Conservation (phyloP, 2,888 invertebrate species). For the Ashinkailepas kermadecensis region DNA sequence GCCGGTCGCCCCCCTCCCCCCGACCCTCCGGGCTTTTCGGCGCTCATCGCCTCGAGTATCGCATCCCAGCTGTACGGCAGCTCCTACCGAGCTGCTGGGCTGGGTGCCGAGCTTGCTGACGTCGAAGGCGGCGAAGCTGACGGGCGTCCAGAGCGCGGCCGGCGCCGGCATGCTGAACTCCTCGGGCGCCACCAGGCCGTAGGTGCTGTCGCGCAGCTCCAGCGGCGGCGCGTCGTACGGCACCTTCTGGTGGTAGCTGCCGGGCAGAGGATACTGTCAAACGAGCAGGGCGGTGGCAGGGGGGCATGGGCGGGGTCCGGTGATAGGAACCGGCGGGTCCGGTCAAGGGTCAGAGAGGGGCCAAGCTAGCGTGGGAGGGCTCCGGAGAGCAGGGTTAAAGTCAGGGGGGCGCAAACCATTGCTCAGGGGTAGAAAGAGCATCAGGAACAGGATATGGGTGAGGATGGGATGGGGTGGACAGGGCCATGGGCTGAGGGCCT, state of each 20-base stretch:
- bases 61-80: too few species aligned
- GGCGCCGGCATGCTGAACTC: conserved; percentile 48
- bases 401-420: too few species aligned
- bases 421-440: too few species aligned
- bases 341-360: neutral
- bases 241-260: conserved; percentile 55
- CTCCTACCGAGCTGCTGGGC: conserved; percentile 32
- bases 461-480: too few species aligned
- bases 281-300: too few species aligned
- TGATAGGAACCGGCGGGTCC: too few species aligned
- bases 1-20: neutral
- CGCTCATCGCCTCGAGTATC: too few species aligned
- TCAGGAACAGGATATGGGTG: too few species aligned
- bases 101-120: conserved; percentile 38
- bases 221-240: conserved; percentile 50
- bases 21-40: neutral
- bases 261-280: conserved; percentile 26
- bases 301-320: neutral
- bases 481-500: too few species aligned
- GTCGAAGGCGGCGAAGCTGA: conserved; percentile 44
- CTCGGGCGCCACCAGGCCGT: conserved; percentile 54
- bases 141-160: conserved; percentile 48
- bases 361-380: neutral
- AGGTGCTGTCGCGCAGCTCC: conserved; percentile 51
- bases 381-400: too few species aligned